These are phyloP conservation scores for Heliconius charithonia DNA, from an alignment of 2,888 invertebrate genomes.

Conservation along the genomic window DNA sequence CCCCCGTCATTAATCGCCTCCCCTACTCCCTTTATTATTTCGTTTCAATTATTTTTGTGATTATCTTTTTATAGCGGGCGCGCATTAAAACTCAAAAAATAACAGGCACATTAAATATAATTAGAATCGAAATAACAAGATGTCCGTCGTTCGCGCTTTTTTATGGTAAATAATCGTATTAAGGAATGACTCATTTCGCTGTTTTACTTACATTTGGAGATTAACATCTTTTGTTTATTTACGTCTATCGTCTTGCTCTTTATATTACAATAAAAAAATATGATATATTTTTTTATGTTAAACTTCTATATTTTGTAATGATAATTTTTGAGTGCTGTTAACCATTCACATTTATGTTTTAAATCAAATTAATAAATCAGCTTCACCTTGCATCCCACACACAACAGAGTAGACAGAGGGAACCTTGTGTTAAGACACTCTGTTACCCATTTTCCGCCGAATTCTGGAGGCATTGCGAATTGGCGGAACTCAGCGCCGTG, in stretches of 20 bases:
- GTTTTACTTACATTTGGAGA: conserved; percentile 40
- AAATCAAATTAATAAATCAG: background rate
- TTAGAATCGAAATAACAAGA: conserved; percentile 81
- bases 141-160: conserved; percentile 67
- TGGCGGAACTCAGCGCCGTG: too few species aligned
- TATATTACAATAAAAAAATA: conserved; percentile 7
- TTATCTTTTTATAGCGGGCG: conserved; percentile 82
- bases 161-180: conserved; percentile 50
- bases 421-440: too few species aligned
- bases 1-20: conserved; percentile 77
- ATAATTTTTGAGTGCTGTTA: background rate
- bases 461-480: too few species aligned
- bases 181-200: conserved; percentile 42
- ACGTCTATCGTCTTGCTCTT: conserved; percentile 11
- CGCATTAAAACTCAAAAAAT: conserved; percentile 82
- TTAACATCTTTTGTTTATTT: conserved; percentile 34
- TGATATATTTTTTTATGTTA: background rate
- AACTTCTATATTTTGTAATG: background rate
- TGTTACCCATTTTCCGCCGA: too few species aligned
- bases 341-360: background rate
- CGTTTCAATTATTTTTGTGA: conserved; percentile 84
- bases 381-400: too few species aligned
- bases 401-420: too few species aligned
- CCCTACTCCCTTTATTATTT: conserved; percentile 80
- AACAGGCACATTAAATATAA: conserved; percentile 81